These are phyloP conservation scores for Agrotis clavis DNA, from an alignment of 2,888 invertebrate species.

Conservation along the genomic window DNA sequence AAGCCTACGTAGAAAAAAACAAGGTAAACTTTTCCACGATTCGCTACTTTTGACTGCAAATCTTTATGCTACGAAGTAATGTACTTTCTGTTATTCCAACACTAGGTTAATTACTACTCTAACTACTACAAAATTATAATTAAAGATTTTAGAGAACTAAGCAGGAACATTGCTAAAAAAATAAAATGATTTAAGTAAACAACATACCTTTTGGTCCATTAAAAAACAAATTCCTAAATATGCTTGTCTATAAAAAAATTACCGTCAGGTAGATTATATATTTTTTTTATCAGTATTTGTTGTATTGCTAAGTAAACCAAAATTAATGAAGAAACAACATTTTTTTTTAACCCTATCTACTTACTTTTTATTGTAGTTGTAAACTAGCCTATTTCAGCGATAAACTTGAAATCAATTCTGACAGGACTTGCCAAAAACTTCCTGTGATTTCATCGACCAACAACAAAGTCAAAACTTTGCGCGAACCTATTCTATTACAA, in stretches of 20 bases:
- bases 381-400: not conserved
- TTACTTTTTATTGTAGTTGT: no score
- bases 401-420: not conserved
- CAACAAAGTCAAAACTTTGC: not conserved
- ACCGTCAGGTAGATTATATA: no score
- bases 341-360: no score
- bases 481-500: not conserved
- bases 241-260: no score
- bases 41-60: slow-evolving; percentile 8
- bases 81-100: slow-evolving; percentile 42
- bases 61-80: slow-evolving; percentile 18
- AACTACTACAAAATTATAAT: not conserved
- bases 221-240: not conserved
- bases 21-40: not conserved
- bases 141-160: slow-evolving; percentile 4
- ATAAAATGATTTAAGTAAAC: not conserved
- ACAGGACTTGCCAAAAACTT: not conserved
- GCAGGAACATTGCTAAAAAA: not conserved
- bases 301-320: no score
- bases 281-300: no score
- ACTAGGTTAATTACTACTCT: slow-evolving; percentile 16
- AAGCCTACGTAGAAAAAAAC: slow-evolving; percentile 12
- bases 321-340: no score
- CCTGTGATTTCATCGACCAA: not conserved
- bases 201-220: not conserved